Evolutionary conservation across 2,888 invertebrate species (phyloP), one percentile per base, ranked within the genome.

Genomic region (Neria commutata): DNA sequence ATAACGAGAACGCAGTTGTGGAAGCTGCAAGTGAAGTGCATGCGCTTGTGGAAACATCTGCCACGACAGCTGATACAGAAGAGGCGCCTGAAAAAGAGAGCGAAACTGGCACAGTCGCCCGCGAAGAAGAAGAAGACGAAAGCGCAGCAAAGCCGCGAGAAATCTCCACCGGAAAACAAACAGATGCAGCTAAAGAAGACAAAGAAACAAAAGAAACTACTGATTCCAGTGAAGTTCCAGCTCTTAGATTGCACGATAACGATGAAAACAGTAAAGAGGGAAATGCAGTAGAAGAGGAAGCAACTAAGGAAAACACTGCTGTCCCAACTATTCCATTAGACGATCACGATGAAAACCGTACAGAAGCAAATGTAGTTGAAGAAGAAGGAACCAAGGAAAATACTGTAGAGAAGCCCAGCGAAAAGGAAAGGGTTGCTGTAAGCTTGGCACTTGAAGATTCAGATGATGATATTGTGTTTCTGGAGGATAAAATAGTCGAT

Each of bases 401-500:
- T n/a, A n/a, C n/a, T n/a, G n/a, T n/a, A n/a, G n/a, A n/a, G 23
- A 8, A 17, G 14, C n/a, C 46, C 34, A 14, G 46, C 10, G 33
- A 46, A 37, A 14, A 34, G 49, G 8, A 40, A 25, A 53, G 29
- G 61, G 57, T n/a, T n/a, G 52, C 50, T n/a, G n/a, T n/a, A n/a
- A n/a, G n/a, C n/a, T n/a, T n/a, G n/a, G n/a, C n/a, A n/a, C n/a
- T 24, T 40, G 65, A 66, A 2, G 68, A 66, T 25, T 67, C 66
- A 3, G 68, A 71, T 58, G 78, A 78, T 48, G 77, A 78, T 55
- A 72, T 77, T 1, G 72, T 77, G 21, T 75, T 79, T 56, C 74
- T 73, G 46, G 74, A 66, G 17, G 71, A 70, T 6, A 74, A 72
- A 51, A 16, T 49, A 46, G 62, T 54, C 48, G 58, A 62, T 29